Evolutionary conservation across 2,888 invertebrate genomes (phyloP).

Genomic region (Lamproptera curius): DNA sequence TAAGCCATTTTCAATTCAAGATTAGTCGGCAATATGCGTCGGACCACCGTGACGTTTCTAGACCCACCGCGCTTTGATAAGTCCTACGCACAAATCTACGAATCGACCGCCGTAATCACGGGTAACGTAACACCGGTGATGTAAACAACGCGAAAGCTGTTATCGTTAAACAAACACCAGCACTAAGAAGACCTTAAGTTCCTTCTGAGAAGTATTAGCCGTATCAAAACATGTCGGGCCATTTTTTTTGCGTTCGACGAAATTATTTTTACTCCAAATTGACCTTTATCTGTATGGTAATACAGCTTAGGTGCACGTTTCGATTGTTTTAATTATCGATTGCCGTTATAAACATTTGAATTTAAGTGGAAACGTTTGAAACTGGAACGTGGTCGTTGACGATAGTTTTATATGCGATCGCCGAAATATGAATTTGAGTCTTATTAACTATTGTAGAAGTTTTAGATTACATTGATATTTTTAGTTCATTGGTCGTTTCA

Average conservation of each 20-base stretch:
- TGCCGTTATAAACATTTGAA: conserved; percentile 51
- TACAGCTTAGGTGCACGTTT: conserved; percentile 36
- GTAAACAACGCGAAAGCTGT: conserved; percentile 61
- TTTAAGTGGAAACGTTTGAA: conserved; percentile 59
- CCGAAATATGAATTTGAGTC: conserved; percentile 1
- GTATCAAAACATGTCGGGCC: conserved; percentile 21
- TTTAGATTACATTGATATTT: conserved; percentile 12
- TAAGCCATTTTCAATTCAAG: no score
- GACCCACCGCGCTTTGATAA: conserved; percentile 42
- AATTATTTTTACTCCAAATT: conserved; percentile 2
- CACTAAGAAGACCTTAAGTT: conserved; percentile 49
- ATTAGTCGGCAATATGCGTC: no score
- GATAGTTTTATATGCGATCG: conserved; percentile 32
- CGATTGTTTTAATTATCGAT: conserved; percentile 34
- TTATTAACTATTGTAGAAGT: not conserved
- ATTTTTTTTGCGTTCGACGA: conserved; percentile 4
- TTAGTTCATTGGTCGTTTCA: no score
- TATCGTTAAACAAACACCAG: conserved; percentile 49
- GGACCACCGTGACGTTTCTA: conserved; percentile 16
- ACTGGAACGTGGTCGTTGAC: conserved; percentile 53
- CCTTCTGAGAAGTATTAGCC: conserved; percentile 51
- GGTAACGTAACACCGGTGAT: conserved; percentile 53
- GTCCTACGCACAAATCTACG: conserved; percentile 66
- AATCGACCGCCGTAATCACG: conserved; percentile 41
- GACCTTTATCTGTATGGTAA: conserved; percentile 20